phyloP scores from a whole-genome alignment of 2,113 vertebrate species.

The Muntiacus muntjak region DNA sequence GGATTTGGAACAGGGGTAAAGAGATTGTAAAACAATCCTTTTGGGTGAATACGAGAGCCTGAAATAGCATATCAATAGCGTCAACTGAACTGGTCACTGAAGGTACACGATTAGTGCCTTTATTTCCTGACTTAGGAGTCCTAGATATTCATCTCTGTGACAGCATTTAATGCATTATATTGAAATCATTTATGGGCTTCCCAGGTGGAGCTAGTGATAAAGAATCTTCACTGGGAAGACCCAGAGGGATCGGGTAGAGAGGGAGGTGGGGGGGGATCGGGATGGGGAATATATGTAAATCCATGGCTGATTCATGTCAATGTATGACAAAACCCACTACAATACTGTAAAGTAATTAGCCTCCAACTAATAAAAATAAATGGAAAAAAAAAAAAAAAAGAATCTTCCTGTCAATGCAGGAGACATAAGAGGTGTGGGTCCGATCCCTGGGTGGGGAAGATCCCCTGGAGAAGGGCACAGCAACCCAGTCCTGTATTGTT shows the following conservation, averaged over 20 bases:
- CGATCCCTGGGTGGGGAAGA: not conserved
- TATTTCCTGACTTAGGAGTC: not conserved
- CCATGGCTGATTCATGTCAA: no score
- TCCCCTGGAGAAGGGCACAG: not conserved
- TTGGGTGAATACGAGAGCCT: not conserved
- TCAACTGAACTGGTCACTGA: not conserved
- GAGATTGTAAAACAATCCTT: not conserved
- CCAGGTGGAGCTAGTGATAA: not conserved
- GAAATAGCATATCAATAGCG: not conserved
- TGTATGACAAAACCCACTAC: no score
- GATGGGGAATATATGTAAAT: no score
- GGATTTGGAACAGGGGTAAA: not conserved
- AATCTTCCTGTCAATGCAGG: not conserved
- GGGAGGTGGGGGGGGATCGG: no score
- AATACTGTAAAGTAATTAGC: no score
- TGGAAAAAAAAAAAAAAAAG: not conserved
- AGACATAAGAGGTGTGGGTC: not conserved
- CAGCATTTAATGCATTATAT: not conserved
- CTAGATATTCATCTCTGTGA: not conserved
- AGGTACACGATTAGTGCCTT: not conserved
- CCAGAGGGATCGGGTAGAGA: no score
- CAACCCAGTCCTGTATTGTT: no score
- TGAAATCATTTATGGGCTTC: not conserved
- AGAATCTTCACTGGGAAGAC: not conserved
- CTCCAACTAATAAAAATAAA: no score